These are phyloP conservation scores for Australoheros facetus DNA, from an alignment of 2,797 vertebrate species.

Conservation along the genomic window DNA sequence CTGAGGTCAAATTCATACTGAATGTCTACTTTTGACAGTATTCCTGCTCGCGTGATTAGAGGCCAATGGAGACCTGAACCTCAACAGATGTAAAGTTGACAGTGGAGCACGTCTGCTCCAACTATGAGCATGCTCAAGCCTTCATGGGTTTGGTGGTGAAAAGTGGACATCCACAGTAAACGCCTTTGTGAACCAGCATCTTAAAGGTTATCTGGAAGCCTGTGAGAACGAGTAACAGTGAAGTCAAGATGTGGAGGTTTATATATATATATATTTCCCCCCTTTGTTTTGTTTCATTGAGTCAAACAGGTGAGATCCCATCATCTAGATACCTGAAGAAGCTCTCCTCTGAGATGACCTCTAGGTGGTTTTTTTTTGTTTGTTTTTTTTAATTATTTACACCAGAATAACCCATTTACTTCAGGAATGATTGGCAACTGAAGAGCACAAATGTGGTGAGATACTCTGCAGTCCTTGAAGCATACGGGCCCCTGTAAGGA, in stretches of 20 bases:
- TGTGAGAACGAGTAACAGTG: not conserved
- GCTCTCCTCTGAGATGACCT: not conserved
- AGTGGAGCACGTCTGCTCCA: not conserved
- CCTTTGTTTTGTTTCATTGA: rapidly evolving
- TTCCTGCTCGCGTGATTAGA: no score
- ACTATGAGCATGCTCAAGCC: not conserved
- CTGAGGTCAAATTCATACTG: no score
- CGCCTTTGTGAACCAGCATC: not conserved
- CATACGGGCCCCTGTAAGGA: slow-evolving; percentile 27
- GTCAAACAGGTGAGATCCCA: not conserved
- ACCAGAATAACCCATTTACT: no score
- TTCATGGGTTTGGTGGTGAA: not conserved
- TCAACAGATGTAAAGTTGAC: no score
- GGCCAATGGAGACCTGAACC: no score
- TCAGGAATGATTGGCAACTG: not conserved
- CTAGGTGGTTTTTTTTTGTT: no score
- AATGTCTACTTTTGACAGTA: no score
- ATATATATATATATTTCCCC: no score
- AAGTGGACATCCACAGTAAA: not conserved
- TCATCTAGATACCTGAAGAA: not conserved
- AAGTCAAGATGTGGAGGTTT: not conserved
- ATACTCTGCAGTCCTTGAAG: not conserved
- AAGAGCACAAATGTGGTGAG: not conserved
- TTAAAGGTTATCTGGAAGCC: not conserved
- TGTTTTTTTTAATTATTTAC: no score